Evolutionary conservation across 2,113 vertebrate genomes (phyloP).

Genomic region (Xenopus borealis): DNA sequence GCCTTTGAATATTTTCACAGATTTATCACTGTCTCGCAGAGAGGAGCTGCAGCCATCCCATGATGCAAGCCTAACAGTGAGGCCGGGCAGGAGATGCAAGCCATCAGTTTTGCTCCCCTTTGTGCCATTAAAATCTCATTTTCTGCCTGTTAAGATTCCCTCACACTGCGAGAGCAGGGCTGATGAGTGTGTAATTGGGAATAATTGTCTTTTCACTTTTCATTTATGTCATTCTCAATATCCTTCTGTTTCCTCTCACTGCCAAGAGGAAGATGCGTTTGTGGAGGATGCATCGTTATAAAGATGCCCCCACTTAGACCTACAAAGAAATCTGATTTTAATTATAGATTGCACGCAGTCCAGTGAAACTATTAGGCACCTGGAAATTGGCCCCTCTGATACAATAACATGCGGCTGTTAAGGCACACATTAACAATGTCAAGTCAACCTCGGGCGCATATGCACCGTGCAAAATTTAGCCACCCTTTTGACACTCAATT

Average conservation of each 20-base stretch:
- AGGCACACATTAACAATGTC: conserved; percentile 68
- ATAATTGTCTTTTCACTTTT: conserved; percentile 99
- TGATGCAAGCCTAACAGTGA: conserved; percentile 70
- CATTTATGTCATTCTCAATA: conserved; percentile 92
- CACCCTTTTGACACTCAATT: conserved; percentile 73
- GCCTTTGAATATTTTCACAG: conserved; percentile 76
- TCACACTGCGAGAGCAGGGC: conserved; percentile 79
- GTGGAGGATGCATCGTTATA: conserved; percentile 73
- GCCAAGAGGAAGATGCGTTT: conserved; percentile 64
- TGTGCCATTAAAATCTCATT: conserved; percentile 99
- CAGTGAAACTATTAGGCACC: conserved; percentile 65
- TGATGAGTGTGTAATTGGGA: conserved; percentile 99
- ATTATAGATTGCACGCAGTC: conserved; percentile 77
- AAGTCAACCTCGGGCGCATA: conserved; percentile 69
- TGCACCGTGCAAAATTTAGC: conserved; percentile 63
- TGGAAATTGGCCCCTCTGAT: conserved; percentile 65
- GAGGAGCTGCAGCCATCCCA: conserved; percentile 61
- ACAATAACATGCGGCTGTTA: conserved; percentile 64
- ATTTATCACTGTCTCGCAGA: conserved; percentile 78
- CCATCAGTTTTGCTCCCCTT: conserved; percentile 86
- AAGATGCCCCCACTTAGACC: conserved; percentile 71
- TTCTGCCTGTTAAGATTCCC: conserved; percentile 98
- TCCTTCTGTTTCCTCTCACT: conserved; percentile 77
- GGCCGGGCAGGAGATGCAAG: conserved; percentile 71
- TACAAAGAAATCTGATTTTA: conserved; percentile 73